Conservation (phyloP, 1,140 invertebrate genomes). For the Saccostrea glomerata region DNA sequence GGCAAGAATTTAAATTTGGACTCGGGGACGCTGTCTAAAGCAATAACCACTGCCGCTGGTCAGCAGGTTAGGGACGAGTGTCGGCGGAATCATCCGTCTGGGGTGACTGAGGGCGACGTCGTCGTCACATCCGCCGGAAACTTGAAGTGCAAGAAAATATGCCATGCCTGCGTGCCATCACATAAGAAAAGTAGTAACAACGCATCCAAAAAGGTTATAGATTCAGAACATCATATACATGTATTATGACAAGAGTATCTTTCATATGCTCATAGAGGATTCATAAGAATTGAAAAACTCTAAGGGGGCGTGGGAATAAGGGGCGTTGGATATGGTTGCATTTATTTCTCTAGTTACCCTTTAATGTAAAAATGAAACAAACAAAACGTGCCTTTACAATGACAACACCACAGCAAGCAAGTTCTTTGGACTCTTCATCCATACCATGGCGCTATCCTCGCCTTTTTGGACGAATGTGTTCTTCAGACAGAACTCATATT, state of each 20-base stretch:
- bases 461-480: no score
- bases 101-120: constrained; percentile 56
- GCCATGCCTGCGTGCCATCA: constrained; percentile 45
- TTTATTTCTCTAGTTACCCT: neutral
- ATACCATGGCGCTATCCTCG: no score
- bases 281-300: neutral
- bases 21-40: constrained; percentile 58
- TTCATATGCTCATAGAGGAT: neutral
- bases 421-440: no score
- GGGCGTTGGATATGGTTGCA: no score
- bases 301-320: neutral
- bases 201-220: neutral
- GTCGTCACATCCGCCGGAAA: constrained; percentile 57
- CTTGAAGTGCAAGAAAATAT: constrained; percentile 61
- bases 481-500: no score
- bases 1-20: constrained; percentile 56
- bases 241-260: neutral
- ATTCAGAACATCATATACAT: neutral
- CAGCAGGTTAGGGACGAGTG: constrained; percentile 55
- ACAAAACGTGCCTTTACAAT: no score
- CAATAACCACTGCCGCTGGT: constrained; percentile 56
- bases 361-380: neutral
- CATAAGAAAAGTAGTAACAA: neutral
- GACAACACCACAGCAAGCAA: no score
- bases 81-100: constrained; percentile 56